These are phyloP conservation scores for Caenorhabditis sp. DNA, from an alignment of 2,888 invertebrate species.

Conservation along the genomic window DNA sequence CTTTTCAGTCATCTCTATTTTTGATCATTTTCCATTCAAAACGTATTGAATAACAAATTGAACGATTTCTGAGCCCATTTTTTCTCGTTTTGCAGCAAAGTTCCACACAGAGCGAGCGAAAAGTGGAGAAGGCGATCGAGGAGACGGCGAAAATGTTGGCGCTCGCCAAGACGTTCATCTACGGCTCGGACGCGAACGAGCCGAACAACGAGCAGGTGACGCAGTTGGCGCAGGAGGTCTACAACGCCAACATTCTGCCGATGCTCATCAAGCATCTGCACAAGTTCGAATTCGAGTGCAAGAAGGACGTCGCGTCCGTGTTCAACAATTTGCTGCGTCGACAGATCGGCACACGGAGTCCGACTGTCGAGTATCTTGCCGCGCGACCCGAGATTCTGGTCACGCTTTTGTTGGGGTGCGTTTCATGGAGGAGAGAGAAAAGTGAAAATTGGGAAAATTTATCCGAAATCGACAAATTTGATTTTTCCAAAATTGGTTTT, in stretches of 20 bases:
- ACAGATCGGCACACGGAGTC: conserved; percentile 97
- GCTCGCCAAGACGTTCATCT: conserved; percentile 96
- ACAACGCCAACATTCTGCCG: conserved; percentile 95
- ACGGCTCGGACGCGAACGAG: conserved; percentile 97
- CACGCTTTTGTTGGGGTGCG: conserved; percentile 78
- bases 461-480: neutral
- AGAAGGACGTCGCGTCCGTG: conserved; percentile 99
- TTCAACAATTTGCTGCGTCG: conserved; percentile 98
- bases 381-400: conserved; percentile 95
- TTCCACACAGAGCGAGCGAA: conserved; percentile 88
- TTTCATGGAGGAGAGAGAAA: too few relatives aligned
- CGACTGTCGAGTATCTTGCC: conserved; percentile 97
- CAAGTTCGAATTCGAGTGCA: conserved; percentile 91
- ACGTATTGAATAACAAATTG: too few relatives aligned
- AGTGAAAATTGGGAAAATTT: neutral
- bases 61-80: too few relatives aligned
- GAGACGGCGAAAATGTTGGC: conserved; percentile 90
- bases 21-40: too few relatives aligned
- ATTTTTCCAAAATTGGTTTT: too few relatives aligned
- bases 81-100: too few relatives aligned
- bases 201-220: conserved; percentile 89
- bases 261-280: conserved; percentile 91
- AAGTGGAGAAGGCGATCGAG: conserved; percentile 96
- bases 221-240: conserved; percentile 97
- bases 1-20: too few relatives aligned